phyloP scores from a whole-genome alignment of 2,888 invertebrate genomes.

The Apamea monoglypha region DNA sequence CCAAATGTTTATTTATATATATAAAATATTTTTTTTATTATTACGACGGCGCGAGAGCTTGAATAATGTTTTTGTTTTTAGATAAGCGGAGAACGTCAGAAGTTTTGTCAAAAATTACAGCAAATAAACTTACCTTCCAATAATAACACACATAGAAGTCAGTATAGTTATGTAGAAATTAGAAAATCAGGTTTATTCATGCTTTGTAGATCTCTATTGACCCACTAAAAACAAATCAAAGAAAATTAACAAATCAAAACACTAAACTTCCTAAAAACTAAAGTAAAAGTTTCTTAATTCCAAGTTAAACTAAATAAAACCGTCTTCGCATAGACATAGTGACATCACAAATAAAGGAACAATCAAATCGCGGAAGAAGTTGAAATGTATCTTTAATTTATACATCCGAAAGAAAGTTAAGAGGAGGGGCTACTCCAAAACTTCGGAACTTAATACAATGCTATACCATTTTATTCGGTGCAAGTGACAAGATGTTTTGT shows the following conservation, averaged over 20 bases:
- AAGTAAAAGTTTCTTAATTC: constrained; percentile 13
- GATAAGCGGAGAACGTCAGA: neutral
- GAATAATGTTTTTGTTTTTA: constrained; percentile 41
- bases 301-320: constrained; percentile 39
- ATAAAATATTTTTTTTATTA: constrained; percentile 39
- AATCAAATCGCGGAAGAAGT: constrained; percentile 66
- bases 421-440: constrained; percentile 71
- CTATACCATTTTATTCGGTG: constrained; percentile 55
- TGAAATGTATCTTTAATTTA: constrained; percentile 70
- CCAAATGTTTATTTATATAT: constrained; percentile 64
- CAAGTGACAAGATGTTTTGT: constrained; percentile 43
- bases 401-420: constrained; percentile 72
- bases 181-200: neutral
- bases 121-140: neutral
- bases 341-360: constrained; percentile 56
- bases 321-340: constrained; percentile 20
- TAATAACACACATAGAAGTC: neutral
- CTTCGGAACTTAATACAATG: constrained; percentile 71
- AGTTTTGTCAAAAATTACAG: neutral
- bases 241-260: neutral
- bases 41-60: constrained; percentile 42
- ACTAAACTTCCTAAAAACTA: neutral
- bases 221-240: neutral
- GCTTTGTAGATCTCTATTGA: too few species aligned
- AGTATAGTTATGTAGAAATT: neutral